phyloP scores from a whole-genome alignment of 2,888 invertebrate genomes.

The Oxyteleia sp. region DNA sequence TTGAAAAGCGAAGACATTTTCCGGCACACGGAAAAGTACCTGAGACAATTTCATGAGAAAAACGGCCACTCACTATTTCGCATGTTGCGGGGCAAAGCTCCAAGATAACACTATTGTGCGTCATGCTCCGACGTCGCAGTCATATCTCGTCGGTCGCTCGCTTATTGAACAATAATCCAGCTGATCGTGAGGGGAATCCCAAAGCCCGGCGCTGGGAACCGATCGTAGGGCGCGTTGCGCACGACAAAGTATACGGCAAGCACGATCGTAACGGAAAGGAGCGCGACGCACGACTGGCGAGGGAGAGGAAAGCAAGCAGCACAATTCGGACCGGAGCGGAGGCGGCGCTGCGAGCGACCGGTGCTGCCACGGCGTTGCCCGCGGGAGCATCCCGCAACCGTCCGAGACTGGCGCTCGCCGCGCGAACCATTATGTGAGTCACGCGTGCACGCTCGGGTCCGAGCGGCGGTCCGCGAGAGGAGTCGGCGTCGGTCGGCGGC shows the following conservation, averaged over 20 bases:
- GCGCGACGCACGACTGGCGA: slow-evolving; percentile 87
- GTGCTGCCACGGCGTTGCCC: slow-evolving; percentile 83
- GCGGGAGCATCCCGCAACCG: slow-evolving; percentile 83
- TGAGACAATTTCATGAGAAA: slow-evolving; percentile 12
- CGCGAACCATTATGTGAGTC: slow-evolving; percentile 76
- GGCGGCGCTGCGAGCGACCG: slow-evolving; percentile 74
- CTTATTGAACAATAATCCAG: too few relatives aligned
- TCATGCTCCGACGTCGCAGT: slow-evolving; percentile 36
- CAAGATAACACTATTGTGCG: slow-evolving; percentile 11
- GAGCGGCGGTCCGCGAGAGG: too few relatives aligned
- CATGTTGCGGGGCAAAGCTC: slow-evolving; percentile 23
- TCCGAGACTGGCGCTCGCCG: slow-evolving; percentile 80
- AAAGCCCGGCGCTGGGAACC: too few relatives aligned
- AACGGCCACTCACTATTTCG: slow-evolving; percentile 51
- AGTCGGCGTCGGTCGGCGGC: too few relatives aligned
- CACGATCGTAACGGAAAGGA: slow-evolving; percentile 36
- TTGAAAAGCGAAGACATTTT: too few relatives aligned
- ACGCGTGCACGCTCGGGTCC: slow-evolving; percentile 77
- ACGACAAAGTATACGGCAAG: too few relatives aligned
- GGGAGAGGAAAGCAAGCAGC: too few relatives aligned
- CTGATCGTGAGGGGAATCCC: too few relatives aligned
- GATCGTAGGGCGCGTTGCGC: background rate
- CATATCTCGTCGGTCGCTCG: too few relatives aligned
- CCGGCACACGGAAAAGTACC: slow-evolving; percentile 23
- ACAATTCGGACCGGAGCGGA: slow-evolving; percentile 18